Base-by-base conservation (phyloP, 2,888 invertebrate species). In the Dichetophora obliterata region DNA sequence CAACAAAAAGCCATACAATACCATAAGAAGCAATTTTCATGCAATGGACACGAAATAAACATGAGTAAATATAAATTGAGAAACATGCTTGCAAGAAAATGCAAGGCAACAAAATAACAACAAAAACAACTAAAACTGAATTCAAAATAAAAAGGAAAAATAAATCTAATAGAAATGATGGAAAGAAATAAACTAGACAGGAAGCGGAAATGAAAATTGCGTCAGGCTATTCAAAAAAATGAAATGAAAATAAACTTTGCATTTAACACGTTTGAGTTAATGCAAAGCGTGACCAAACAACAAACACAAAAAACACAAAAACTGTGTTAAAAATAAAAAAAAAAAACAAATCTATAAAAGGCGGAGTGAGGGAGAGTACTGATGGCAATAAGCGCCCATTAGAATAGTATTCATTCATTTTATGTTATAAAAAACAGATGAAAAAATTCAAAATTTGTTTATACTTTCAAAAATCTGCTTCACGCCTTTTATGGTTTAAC, bases 251-350 rank as follows among this genome's bases (percentile, higher is more conserved):
- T 31, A 57, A 68, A 70, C 77, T 83, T 84, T 82, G 83, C 83
- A 82, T 83, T 84, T 85, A 85, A 83, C 83, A 85, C 85, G 85
- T 84, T 81, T 76, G 19, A 50, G 34, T 73, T 73, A 73, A 73
- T 73, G 73, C 73, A 73, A 73, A 73, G 73, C 65, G 63, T 73
- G 73, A 73, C 63, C 27, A 16, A 19, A 73, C 48, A 61, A 63
- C 27, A 59, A n/a, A n/a, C n/a, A n/a, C n/a, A n/a, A n/a, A n/a
- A n/a, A n/a, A n/a, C n/a, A 22, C 1, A 71, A 73, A 77, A 78
- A 82, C 31, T 31, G n/a, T n/a, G n/a, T n/a, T n/a, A 81, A 79
- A 75, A 65, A 50, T 61, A 78, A 74, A 69, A 73, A 75, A 77
- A 78, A 74, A 70, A 48, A 69, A 54, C 5, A 75, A 59, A 61